phyloP scores from a whole-genome alignment of 2,888 invertebrate species.

The Halictus quadricinctus region DNA sequence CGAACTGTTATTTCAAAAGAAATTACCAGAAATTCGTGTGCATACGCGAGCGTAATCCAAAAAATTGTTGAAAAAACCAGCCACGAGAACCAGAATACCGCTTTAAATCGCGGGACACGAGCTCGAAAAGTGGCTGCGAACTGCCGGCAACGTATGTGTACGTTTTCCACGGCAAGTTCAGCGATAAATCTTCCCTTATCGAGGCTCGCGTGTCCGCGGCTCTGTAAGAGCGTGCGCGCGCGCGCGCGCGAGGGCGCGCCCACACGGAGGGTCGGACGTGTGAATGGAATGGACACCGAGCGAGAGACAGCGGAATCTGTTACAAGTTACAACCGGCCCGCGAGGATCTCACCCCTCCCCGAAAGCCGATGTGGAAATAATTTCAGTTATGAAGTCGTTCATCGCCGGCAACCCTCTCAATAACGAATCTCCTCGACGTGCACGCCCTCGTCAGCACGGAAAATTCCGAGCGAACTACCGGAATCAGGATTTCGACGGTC shows the following conservation, averaged over 20 bases:
- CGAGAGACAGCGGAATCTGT: conserved; percentile 44
- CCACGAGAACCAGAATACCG: not conserved
- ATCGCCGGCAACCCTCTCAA: conserved; percentile 18
- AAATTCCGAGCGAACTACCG: not conserved
- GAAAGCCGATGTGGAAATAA: conserved; percentile 46
- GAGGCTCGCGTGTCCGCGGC: conserved; percentile 21
- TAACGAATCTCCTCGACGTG: conserved; percentile 17
- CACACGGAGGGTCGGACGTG: not conserved
- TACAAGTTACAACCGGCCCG: conserved; percentile 12
- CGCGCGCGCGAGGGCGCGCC: not conserved
- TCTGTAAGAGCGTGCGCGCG: not conserved
- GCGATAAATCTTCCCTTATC: conserved; percentile 66
- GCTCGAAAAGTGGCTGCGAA: conserved; percentile 54
- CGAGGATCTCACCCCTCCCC: not conserved
- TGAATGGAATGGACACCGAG: not conserved
- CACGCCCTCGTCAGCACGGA: not conserved
- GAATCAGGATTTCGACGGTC: not conserved
- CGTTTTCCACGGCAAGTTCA: conserved; percentile 66
- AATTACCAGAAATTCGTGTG: no score
- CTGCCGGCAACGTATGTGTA: conserved; percentile 58
- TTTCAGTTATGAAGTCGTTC: conserved; percentile 46
- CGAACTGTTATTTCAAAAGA: not conserved
- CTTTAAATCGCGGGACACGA: conserved; percentile 46
- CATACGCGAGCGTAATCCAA: no score
- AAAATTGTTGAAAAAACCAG: not conserved